Base-by-base conservation (phyloP, 2,797 vertebrate species). In the Cynodonichthys magdalenae region DNA sequence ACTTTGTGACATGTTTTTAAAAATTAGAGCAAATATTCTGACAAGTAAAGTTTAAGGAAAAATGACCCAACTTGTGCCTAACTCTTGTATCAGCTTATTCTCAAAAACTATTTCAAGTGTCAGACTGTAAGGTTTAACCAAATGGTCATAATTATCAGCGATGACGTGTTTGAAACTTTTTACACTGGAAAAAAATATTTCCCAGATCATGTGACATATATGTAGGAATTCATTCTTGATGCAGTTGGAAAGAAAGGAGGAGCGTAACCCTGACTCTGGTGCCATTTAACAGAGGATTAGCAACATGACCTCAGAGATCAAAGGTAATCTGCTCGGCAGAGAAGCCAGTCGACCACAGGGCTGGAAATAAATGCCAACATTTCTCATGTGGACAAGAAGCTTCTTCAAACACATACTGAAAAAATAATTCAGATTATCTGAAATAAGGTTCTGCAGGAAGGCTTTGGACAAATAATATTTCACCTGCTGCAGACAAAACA, bases 281-380 rank as follows among this genome's bases (percentile, higher is more conserved):
- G 63, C 66, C 31, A 5, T 82, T 82, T 81, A 80, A 54, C 51
- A 44, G 58, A 46, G 63, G 73, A 88, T 82, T 82, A 87, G 59
- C 63, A 29, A 15, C 1, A 1, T 67, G 75, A 81, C 73, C 74
- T 78, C 27, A 11, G 66, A 71, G 83, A 66, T 80, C 77, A 83
- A 64, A 88, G 86, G 81, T 85, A 67, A 89, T 86, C 80, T 77
- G 67, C 78, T 81, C 1, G 0, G 51, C 24, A 24, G 51, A 53
- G 64, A 56, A n/a, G 10, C 63, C 48, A 74, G 39, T 28, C 36
- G 42, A 41, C 19, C 52, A 57, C 44, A 42, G 39, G 53, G 47
- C 49, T 74, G 54, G 41, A 75, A 82, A 86, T 74, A 66, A 82
- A 81, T 42, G 2, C 48, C 41, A 59, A 58, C 4, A 54, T 63